Conservation (phyloP, 2,797 vertebrate species). For the Triplophysa yarkandensis region DNA sequence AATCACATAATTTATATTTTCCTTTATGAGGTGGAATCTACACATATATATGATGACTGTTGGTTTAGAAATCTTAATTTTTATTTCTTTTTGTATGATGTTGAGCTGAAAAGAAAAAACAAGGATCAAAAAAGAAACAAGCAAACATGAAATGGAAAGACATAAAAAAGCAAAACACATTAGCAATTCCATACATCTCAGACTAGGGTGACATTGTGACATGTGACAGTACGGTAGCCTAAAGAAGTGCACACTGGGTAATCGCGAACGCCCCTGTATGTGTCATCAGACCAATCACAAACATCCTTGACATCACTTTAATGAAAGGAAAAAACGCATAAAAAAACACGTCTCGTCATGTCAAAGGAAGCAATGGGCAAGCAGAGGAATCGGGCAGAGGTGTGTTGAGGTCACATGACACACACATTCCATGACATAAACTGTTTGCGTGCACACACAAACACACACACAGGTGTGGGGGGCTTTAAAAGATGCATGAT, state of each 20-base stretch:
- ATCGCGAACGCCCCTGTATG: conserved; percentile 1
- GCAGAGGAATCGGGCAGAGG: conserved; percentile 17
- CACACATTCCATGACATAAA: conserved; percentile 6
- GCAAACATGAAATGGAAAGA: conserved; percentile 18
- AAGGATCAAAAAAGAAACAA: conserved; percentile 19
- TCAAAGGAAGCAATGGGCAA: conserved; percentile 43
- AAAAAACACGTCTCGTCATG: neutral
- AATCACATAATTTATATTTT: too few species aligned
- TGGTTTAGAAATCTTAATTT: too few species aligned
- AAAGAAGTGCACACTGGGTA: conserved; percentile 48
- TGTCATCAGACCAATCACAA: conserved; percentile 10
- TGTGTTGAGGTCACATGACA: conserved; percentile 26
- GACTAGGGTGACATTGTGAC: conserved; percentile 23
- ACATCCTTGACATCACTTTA: conserved; percentile 13
- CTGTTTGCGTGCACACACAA: conserved; percentile 19
- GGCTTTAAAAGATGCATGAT: conserved; percentile 69
- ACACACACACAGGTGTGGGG: conserved; percentile 51
- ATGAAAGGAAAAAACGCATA: conserved; percentile 6
- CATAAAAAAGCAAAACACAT: conserved; percentile 36
- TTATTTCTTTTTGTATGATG: neutral
- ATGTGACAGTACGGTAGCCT: conserved; percentile 56
- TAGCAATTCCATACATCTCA: conserved; percentile 36
- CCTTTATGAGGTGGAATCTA: too few species aligned
- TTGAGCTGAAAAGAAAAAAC: neutral
- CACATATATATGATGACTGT: too few species aligned